phyloP scores from a whole-genome alignment of 2,797 vertebrate species.

The Sparus aurata region DNA sequence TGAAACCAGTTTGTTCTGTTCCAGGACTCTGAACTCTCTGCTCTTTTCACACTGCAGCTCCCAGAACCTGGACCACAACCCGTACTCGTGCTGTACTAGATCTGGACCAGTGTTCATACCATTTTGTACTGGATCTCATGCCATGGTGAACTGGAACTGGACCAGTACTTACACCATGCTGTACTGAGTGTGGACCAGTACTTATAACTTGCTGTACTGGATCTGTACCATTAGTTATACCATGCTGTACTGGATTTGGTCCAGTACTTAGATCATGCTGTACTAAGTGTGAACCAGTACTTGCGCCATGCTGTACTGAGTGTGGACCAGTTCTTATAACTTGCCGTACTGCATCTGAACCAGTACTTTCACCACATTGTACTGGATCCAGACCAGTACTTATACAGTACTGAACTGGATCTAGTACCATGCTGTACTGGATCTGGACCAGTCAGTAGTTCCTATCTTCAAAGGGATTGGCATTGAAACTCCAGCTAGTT shows the following conservation, averaged over 20 bases:
- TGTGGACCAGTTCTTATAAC: too few relatives aligned
- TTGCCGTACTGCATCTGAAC: too few relatives aligned
- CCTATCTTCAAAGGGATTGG: neutral
- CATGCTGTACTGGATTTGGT: neutral
- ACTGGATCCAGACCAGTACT: neutral
- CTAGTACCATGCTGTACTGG: neutral
- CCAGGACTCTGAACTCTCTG: slow-evolving; percentile 64
- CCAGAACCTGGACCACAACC: neutral
- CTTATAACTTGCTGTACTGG: too few relatives aligned
- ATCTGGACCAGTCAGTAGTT: neutral
- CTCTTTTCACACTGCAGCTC: slow-evolving; percentile 48
- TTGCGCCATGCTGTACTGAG: too few relatives aligned
- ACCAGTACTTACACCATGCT: neutral
- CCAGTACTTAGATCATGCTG: slow-evolving; percentile 5
- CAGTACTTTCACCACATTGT: neutral
- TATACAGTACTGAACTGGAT: neutral
- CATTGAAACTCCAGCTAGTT: neutral
- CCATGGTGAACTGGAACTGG: neutral
- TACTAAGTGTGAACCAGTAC: neutral
- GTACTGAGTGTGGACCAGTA: neutral
- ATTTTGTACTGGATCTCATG: neutral
- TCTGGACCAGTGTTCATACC: slow-evolving; percentile 11
- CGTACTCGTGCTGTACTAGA: neutral
- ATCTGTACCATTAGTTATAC: neutral
- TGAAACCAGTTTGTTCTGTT: slow-evolving; percentile 44